phyloP scores from a whole-genome alignment of 1,140 invertebrate species.

The Microplitis mediator region DNA sequence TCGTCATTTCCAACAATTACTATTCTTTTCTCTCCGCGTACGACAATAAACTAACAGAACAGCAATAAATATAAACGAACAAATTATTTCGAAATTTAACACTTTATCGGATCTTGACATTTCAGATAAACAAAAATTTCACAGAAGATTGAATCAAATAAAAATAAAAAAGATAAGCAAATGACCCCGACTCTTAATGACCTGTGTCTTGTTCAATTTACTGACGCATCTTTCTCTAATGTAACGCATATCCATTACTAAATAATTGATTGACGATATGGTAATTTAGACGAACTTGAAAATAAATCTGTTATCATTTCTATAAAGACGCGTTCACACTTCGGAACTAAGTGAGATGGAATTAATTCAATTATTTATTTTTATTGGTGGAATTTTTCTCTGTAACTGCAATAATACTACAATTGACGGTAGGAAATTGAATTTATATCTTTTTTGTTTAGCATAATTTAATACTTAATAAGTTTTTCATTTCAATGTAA shows the following conservation, averaged over 20 bases:
- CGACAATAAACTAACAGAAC: no score
- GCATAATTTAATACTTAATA: no score
- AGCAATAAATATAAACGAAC: no score
- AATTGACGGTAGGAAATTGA: conserved; percentile 15
- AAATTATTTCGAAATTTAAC: no score
- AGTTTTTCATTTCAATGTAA: no score
- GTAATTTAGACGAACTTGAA: conserved; percentile 1
- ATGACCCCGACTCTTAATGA: conserved; percentile 45
- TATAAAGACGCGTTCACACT: not conserved
- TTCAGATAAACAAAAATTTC: no score
- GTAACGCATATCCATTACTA: conserved; percentile 6
- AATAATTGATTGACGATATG: conserved; percentile 20
- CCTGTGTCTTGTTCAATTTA: conserved; percentile 37
- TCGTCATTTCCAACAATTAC: no score
- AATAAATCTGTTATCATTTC: conserved; percentile 17
- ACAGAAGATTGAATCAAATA: no score
- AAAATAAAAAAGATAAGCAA: conserved; percentile 37
- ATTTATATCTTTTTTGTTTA: conserved; percentile 10
- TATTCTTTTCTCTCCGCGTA: no score
- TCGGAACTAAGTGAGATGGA: conserved; percentile 19
- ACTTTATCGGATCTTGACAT: no score
- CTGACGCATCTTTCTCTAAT: conserved; percentile 36
- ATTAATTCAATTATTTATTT: conserved; percentile 25
- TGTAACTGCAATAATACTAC: conserved; percentile 13
- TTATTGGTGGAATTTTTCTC: conserved; percentile 9